These are phyloP conservation scores for Gryon sp. DNA, from an alignment of 1,140 invertebrate species.

Conservation along the genomic window DNA sequence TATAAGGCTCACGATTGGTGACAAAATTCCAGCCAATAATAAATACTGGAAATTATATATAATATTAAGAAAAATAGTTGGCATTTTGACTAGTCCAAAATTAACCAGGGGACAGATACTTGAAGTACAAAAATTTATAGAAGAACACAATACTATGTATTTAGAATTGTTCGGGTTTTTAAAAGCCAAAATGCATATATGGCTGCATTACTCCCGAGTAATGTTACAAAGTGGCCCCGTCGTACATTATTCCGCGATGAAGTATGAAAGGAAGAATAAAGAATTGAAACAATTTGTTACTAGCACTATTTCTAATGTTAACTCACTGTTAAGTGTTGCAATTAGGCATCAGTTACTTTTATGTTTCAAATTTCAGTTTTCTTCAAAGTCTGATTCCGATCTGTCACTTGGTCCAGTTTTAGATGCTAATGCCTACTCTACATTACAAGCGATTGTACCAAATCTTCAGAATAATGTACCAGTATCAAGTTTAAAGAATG, in stretches of 20 bases:
- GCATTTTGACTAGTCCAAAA: slow-evolving; percentile 23
- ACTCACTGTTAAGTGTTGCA: slow-evolving; percentile 31
- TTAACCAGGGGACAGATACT: slow-evolving; percentile 20
- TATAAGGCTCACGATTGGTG: slow-evolving; percentile 29
- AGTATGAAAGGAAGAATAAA: slow-evolving; percentile 18
- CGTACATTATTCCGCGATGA: background rate
- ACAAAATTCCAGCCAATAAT: slow-evolving; percentile 29
- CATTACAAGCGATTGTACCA: no score
- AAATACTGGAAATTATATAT: slow-evolving; percentile 40
- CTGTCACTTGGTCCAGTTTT: background rate
- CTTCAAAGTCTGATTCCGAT: background rate
- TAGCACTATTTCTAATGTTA: slow-evolving; percentile 18
- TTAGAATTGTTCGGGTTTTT: background rate
- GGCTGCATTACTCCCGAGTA: slow-evolving; percentile 15
- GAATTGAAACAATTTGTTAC: slow-evolving; percentile 33
- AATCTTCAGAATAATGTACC: no score
- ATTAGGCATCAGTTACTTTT: slow-evolving; percentile 36
- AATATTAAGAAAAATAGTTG: slow-evolving; percentile 12
- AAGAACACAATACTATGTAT: slow-evolving; percentile 8
- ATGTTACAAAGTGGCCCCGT: slow-evolving; percentile 9
- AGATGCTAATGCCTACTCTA: no score
- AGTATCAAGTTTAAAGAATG: slow-evolving; percentile 2
- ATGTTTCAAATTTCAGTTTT: slow-evolving; percentile 1
- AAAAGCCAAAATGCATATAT: slow-evolving; percentile 31
- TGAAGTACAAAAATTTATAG: slow-evolving; percentile 8